phyloP scores from a whole-genome alignment of 2,113 vertebrate genomes.

The Pterocles gutturalis region DNA sequence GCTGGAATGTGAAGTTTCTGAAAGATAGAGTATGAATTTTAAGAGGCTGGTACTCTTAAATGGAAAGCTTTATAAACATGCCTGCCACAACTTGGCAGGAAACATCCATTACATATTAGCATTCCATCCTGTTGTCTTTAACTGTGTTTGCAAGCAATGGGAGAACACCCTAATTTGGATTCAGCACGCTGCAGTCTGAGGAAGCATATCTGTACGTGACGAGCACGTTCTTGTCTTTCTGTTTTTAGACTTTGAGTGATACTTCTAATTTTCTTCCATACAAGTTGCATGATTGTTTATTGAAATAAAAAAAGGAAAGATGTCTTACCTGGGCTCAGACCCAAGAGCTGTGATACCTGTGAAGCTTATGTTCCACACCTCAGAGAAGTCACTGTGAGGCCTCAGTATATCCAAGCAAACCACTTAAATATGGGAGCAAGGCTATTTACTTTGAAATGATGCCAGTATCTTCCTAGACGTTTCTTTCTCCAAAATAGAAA shows the following conservation, averaged over 20 bases:
- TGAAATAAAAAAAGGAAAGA: background rate
- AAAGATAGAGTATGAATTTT: background rate
- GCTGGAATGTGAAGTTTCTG: background rate
- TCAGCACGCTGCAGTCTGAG: background rate
- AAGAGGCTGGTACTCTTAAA: background rate
- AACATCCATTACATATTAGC: background rate
- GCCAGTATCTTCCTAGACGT: background rate
- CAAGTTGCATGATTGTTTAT: background rate
- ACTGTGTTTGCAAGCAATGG: background rate
- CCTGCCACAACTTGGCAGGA: background rate
- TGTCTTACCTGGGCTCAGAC: background rate
- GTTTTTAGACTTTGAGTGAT: background rate
- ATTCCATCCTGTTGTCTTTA: conserved; percentile 3
- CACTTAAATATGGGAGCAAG: background rate
- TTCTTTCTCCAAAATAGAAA: background rate
- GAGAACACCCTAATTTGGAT: background rate
- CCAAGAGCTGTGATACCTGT: background rate
- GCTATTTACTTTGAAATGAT: background rate
- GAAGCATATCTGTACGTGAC: background rate
- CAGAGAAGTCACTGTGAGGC: background rate
- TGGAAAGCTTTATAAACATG: conserved; percentile 12
- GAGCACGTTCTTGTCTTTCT: background rate
- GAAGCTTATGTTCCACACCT: background rate
- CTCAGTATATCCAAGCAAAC: background rate
- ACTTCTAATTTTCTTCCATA: background rate